Percentiles rank a stretch among this genome's conserved stretches.
phyloP scores from a whole-genome alignment of 2,888 invertebrate species.

The Drosophila monieri region DNA sequence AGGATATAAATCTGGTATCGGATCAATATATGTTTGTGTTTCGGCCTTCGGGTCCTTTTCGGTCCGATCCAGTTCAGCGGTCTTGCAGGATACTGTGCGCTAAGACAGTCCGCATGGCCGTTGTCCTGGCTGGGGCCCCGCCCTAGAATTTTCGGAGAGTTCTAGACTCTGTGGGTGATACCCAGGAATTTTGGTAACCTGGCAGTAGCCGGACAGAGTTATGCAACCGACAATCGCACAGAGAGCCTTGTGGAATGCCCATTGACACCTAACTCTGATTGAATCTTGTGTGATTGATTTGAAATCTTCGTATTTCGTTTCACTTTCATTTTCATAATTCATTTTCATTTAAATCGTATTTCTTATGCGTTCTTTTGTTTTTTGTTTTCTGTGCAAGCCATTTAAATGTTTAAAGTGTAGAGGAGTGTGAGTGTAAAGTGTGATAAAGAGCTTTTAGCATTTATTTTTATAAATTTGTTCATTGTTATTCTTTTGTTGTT shows the following conservation, averaged over 20 bases:
- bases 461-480: conserved; percentile 55
- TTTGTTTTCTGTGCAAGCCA: conserved; percentile 45
- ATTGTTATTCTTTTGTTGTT: conserved; percentile 34
- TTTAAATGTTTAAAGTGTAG: conserved; percentile 42
- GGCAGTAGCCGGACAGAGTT: conserved; percentile 82
- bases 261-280: conserved; percentile 81
- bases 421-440: conserved; percentile 40
- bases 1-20: conserved; percentile 8
- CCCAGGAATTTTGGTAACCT: conserved; percentile 60
- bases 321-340: conserved; percentile 45
- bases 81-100: conserved; percentile 61
- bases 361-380: conserved; percentile 33
- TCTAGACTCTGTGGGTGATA: conserved; percentile 7
- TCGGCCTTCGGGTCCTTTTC: conserved; percentile 25
- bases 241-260: conserved; percentile 73
- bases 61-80: conserved; percentile 71
- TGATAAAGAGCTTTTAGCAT: conserved; percentile 58
- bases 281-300: conserved; percentile 82
- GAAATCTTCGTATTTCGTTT: conserved; percentile 64
- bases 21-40: background rate
- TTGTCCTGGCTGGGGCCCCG: conserved; percentile 66
- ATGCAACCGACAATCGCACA: conserved; percentile 81
- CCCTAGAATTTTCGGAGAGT: conserved; percentile 5
- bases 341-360: conserved; percentile 74
- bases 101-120: conserved; percentile 77